Evolutionary conservation across 2,797 vertebrate species (phyloP).

Genomic region (Sebastes nivosus): DNA sequence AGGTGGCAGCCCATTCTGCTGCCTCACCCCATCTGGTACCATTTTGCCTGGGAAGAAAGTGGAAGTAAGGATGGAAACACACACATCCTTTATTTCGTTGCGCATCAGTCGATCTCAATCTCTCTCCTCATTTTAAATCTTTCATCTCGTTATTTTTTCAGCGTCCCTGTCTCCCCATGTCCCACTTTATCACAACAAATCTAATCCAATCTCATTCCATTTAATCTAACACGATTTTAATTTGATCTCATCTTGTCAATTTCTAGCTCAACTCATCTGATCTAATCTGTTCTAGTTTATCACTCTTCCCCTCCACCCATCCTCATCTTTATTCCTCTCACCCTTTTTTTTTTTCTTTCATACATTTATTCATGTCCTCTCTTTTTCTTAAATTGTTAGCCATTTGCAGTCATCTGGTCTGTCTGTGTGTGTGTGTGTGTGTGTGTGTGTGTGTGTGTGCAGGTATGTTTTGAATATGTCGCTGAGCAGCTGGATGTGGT

Average conservation of each 20-base stretch:
- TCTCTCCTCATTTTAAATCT: background rate
- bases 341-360: too few relatives aligned
- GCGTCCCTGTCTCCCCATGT: background rate
- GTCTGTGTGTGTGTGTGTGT: background rate
- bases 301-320: too few relatives aligned
- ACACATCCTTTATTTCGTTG: background rate
- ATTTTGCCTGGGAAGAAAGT: slow-evolving; percentile 86
- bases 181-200: background rate
- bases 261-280: background rate
- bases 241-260: background rate
- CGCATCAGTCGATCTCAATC: background rate
- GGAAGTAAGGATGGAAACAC: slow-evolving; percentile 77
- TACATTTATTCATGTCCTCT: background rate
- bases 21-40: slow-evolving; percentile 80
- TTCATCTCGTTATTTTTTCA: background rate
- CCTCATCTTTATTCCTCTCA: background rate
- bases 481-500: slow-evolving; percentile 80
- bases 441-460: slow-evolving; percentile 8
- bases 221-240: background rate
- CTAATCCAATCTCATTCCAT: background rate
- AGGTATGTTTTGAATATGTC: slow-evolving; percentile 88
- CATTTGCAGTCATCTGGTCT: background rate
- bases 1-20: slow-evolving; percentile 78
- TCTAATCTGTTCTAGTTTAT: background rate
- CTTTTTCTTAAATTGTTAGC: background rate